phyloP scores from a whole-genome alignment of 2,797 vertebrate genomes.

The Urophycis tenuis region DNA sequence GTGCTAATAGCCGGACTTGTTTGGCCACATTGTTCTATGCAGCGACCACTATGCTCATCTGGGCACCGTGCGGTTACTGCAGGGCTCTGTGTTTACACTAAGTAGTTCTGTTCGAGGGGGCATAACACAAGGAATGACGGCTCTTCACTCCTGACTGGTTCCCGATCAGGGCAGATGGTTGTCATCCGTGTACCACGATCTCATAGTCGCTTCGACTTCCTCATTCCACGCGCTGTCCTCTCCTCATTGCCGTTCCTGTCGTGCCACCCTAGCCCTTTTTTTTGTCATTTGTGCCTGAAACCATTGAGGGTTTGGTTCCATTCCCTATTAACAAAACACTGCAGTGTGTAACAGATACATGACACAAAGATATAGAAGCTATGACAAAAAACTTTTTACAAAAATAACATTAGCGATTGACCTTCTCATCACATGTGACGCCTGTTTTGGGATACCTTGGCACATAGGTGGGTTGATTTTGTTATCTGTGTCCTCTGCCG shows the following conservation, averaged over 20 bases:
- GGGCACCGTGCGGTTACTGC: constrained; percentile 18
- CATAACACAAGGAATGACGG: neutral
- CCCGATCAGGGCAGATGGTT: neutral
- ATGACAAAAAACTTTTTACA: neutral
- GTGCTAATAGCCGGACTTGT: constrained; percentile 48
- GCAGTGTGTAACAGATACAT: neutral
- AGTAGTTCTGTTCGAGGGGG: neutral
- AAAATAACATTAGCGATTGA: neutral
- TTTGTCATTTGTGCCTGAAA: neutral
- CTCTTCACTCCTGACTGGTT: neutral
- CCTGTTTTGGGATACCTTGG: neutral
- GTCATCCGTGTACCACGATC: neutral
- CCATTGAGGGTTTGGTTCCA: neutral
- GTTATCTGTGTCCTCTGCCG: constrained; percentile 9
- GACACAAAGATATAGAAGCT: neutral
- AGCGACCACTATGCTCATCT: constrained; percentile 18
- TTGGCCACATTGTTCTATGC: constrained; percentile 54
- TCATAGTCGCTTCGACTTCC: neutral
- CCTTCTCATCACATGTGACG: neutral
- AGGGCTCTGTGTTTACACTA: constrained; percentile 12
- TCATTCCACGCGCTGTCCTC: neutral
- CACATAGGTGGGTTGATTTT: neutral
- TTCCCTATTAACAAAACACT: neutral
- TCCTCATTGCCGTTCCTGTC: neutral
- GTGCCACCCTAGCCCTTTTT: neutral